Percentiles rank a stretch among this genome's conserved stretches.
Conservation (phyloP, 2,888 invertebrate genomes). For the Megastigmus dorsalis region DNA sequence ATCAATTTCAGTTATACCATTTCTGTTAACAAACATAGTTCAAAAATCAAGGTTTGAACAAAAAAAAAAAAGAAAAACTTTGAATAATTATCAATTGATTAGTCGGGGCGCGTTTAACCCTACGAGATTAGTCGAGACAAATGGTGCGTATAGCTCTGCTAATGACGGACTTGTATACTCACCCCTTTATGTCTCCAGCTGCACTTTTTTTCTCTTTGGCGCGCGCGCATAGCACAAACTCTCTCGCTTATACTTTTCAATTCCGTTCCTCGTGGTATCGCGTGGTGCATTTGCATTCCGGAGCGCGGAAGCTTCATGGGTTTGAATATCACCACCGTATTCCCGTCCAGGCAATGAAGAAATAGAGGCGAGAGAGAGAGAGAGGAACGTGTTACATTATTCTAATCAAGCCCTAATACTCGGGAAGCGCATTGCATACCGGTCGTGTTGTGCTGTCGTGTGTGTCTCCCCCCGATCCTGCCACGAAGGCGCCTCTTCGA, state of each 20-base stretch:
- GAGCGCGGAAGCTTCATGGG: conserved; percentile 54
- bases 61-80: background rate
- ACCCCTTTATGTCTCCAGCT: background rate
- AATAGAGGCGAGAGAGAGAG: too few species aligned
- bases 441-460: too few species aligned
- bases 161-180: conserved; percentile 38
- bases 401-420: conserved; percentile 68
- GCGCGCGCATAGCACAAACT: conserved; percentile 58
- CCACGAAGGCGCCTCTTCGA: too few species aligned
- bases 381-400: conserved; percentile 65
- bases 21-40: too few species aligned
- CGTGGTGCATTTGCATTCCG: conserved; percentile 65
- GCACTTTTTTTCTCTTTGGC: conserved; percentile 19
- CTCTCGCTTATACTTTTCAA: too few species aligned
- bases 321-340: conserved; percentile 44
- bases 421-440: too few species aligned
- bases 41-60: background rate
- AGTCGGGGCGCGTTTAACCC: conserved; percentile 4
- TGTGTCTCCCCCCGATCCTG: too few species aligned
- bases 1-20: too few species aligned
- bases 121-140: conserved; percentile 29
- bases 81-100: conserved; percentile 33
- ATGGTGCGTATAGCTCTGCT: conserved; percentile 18
- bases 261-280: too few species aligned
- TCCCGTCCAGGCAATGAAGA: background rate